Base-by-base conservation (phyloP, 2,888 invertebrate species). In the Agapetus fuscipes region DNA sequence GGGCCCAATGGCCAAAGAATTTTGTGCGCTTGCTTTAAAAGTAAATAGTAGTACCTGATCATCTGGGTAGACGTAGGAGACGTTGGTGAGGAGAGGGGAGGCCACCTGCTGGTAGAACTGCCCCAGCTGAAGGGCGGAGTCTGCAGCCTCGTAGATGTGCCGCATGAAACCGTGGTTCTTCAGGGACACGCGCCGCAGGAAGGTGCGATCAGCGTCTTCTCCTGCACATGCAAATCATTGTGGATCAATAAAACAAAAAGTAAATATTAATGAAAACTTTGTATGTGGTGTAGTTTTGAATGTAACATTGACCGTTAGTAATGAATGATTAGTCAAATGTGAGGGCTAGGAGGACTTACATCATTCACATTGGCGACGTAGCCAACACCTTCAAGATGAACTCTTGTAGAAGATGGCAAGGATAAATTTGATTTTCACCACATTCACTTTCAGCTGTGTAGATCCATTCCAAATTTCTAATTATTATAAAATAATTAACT, bases 101-200 rank as follows among this genome's bases (percentile, higher is more conserved):
- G 82, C 73, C 39, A 85, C 76, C 58, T 79, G 75, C 25, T 66
- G 66, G 62, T 79, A 81, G 61, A 80, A 81, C 54, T 75, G 72
- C 32, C 72, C 62, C 30, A 84, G 62, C 56, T 83, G 83, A 28
- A 77, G 57, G 45, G 73, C 69, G 2, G 81, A 78, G 55, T 81
- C 81, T 0, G 78, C 68, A n/a, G 74, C 78, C 56, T 79, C 80
- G 59, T 82, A 82, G 48, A 85, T 82, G 56, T 77, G 76, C 2
- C 80, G 63, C 51, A 78, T 74, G 57, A 80, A 78, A 3, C 81
- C 84, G 17, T 65, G 65, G 59, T 81, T 82, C 43, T 74, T 71
- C 12, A 76, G 60, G 0, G 83, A 74, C 30, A 84, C 54, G 53
- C 74, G 75, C 51, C 77, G 74, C 14, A 85, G 58, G 56, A 83